Percentiles rank a stretch among this genome's conserved stretches.
Evolutionary conservation across 2,113 vertebrate species (phyloP).

Genomic region (Phyllopteryx taeniolatus): DNA sequence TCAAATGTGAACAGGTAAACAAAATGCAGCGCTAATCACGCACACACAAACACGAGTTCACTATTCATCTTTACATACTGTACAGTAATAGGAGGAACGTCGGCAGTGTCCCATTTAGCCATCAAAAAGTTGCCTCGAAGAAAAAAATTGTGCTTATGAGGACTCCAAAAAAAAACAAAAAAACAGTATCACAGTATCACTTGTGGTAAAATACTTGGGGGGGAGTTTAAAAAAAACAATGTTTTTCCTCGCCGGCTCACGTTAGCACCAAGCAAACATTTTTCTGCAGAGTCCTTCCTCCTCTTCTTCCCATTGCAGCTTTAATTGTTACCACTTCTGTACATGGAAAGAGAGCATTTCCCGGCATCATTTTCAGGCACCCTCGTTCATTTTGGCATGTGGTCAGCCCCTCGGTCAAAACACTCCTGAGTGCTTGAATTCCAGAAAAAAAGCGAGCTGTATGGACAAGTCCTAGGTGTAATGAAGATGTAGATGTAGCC

Average conservation of each 20-base stretch:
- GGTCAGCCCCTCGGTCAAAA: not conserved
- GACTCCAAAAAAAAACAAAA: slow-evolving; percentile 18
- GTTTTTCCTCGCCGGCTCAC: not conserved
- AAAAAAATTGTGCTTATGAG: slow-evolving; percentile 62
- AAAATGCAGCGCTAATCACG: slow-evolving; percentile 23
- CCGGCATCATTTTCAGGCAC: not conserved
- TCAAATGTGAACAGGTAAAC: slow-evolving; percentile 22
- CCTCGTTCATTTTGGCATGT: not conserved
- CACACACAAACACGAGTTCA: slow-evolving; percentile 28
- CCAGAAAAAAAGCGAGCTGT: not conserved
- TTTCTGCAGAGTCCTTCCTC: slow-evolving; percentile 32
- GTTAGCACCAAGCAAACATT: slow-evolving; percentile 49
- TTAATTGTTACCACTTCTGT: slow-evolving; percentile 1
- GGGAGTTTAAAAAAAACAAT: not conserved
- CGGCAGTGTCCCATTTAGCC: slow-evolving; percentile 49
- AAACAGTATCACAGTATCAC: slow-evolving; percentile 58
- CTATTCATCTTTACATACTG: slow-evolving; percentile 52
- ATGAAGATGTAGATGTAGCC: not conserved
- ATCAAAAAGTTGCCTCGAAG: slow-evolving; percentile 28
- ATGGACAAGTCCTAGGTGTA: not conserved
- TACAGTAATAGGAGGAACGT: slow-evolving; percentile 41
- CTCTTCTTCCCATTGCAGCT: slow-evolving; percentile 19
- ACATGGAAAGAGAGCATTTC: not conserved
- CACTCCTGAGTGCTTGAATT: not conserved
- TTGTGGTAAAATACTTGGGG: slow-evolving; percentile 26